phyloP scores from a whole-genome alignment of 2,797 vertebrate genomes.

The Aratinga solstitialis region DNA sequence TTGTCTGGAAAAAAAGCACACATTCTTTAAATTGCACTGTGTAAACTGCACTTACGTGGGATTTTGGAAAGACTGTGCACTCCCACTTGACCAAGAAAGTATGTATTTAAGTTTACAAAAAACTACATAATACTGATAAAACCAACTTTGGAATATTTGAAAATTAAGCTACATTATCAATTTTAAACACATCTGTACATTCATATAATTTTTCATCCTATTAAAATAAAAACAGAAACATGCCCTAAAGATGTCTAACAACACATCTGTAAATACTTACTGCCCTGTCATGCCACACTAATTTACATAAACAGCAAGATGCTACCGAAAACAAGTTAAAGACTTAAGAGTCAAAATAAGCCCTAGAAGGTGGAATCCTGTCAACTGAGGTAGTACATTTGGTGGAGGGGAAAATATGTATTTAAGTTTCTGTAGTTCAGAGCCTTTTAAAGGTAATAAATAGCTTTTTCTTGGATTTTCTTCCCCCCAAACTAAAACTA shows the following conservation, averaged over 20 bases:
- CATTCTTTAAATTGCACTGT: slow-evolving; percentile 56
- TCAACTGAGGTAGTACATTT: slow-evolving; percentile 82
- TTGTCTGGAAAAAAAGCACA: neutral
- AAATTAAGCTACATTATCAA: slow-evolving; percentile 71
- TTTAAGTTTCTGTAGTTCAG: slow-evolving; percentile 32
- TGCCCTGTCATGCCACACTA: slow-evolving; percentile 61
- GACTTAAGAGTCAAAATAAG: slow-evolving; percentile 66
- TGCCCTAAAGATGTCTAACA: slow-evolving; percentile 62
- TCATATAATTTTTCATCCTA: slow-evolving; percentile 64
- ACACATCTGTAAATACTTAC: slow-evolving; percentile 34
- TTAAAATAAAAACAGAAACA: slow-evolving; percentile 71
- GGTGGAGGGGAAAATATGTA: neutral
- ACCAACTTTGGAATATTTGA: slow-evolving; percentile 74
- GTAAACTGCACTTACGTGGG: slow-evolving; percentile 72
- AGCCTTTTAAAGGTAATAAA: slow-evolving; percentile 34
- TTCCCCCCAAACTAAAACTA: slow-evolving; percentile 8
- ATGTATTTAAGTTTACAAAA: slow-evolving; percentile 70
- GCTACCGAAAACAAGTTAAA: slow-evolving; percentile 71
- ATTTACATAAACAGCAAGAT: slow-evolving; percentile 60
- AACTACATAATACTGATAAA: slow-evolving; percentile 75
- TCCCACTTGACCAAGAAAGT: slow-evolving; percentile 72
- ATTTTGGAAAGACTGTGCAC: slow-evolving; percentile 64
- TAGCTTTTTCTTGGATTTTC: slow-evolving; percentile 7
- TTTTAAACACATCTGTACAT: slow-evolving; percentile 69
- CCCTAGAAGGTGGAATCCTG: slow-evolving; percentile 73